Evolutionary conservation across 2,113 vertebrate species (phyloP).

Genomic region (Pseudopodoces humilis): DNA sequence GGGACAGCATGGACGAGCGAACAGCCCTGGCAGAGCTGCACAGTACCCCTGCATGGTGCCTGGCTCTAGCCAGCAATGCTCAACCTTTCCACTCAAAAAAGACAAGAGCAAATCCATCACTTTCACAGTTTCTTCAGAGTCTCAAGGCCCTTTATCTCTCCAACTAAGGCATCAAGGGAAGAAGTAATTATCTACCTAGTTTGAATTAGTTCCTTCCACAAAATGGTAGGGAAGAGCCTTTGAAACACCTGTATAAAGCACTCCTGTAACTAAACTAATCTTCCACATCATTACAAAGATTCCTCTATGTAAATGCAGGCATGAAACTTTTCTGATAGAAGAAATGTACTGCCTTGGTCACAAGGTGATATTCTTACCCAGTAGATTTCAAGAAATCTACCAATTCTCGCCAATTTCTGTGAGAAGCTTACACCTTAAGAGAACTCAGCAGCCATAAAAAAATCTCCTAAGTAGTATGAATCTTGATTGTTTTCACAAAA

Average conservation of each 20-base stretch:
- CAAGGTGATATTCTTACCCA: background rate
- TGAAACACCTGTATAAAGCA: conserved; percentile 12
- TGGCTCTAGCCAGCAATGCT: background rate
- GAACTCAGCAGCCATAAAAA: background rate
- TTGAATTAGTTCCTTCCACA: conserved; percentile 14
- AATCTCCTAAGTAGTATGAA: background rate
- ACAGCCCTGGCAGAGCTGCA: background rate
- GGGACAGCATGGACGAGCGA: background rate
- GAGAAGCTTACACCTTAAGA: background rate
- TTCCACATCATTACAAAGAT: background rate
- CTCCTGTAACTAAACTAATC: conserved; percentile 6
- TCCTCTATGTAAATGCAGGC: background rate
- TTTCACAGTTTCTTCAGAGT: background rate
- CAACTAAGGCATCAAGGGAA: background rate
- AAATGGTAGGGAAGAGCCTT: conserved; percentile 9
- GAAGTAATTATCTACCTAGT: background rate
- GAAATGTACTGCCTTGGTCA: background rate
- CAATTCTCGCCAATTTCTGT: background rate
- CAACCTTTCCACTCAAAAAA: conserved; percentile 1
- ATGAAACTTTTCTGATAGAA: background rate
- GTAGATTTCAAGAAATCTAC: background rate
- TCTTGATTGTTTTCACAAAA: background rate
- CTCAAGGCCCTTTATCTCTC: background rate
- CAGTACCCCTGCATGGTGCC: background rate
- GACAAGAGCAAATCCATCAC: background rate